Base-by-base conservation (phyloP, 37 sponge, comb jelly and placozoan species). In the Halisarca cf. caerulea region DNA sequence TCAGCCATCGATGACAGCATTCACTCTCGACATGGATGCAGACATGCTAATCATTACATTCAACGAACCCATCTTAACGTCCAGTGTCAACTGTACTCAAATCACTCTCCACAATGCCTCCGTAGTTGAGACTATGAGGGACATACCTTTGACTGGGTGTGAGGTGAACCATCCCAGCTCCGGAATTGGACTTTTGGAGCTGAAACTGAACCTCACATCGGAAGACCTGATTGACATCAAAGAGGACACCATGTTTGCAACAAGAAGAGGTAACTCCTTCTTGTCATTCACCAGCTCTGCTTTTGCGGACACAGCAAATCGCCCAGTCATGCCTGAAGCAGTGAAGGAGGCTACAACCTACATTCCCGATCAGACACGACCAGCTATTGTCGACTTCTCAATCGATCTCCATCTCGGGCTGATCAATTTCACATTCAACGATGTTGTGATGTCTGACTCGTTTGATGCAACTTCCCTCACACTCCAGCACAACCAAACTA, bases 391-490 rank as follows among this genome's bases (percentile, higher is more conserved):
- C 25, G 82, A 87, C 0, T 96, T 94, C 85, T 79, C 82, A 17
- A 83, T 94, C 30, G 88, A 96, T 81, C 89, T 94, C 58, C 78
- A 88, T 43, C 32, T 85, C 0, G 97, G 97, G 18, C 44, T 41
- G 21, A 78, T 96, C 41, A 82, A 70, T 17, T 88, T 96, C 75
- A 88, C 94, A 3, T 96, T 96, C 84, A 89, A 79, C 87, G 97
- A 96, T 88, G 97, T 96, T 20, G 90, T 96, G 0, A 32, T 78
- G 35, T 20, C 94, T 1, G 11, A 25, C 0, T 88, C 97, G 51
- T 86, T 96, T 64, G 75, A 90, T 80, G 84, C 97, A 24, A 64
- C 88, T 60, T 80, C 97, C 0, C 80, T 96, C 53, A 96, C 97
- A 24, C 79, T 96, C 25, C 97, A 96, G 59, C 91, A 91, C 64